Conservation (phyloP, 35 echinoderm and acorn worm genomes). For the Eucidaris tribuloides region DNA sequence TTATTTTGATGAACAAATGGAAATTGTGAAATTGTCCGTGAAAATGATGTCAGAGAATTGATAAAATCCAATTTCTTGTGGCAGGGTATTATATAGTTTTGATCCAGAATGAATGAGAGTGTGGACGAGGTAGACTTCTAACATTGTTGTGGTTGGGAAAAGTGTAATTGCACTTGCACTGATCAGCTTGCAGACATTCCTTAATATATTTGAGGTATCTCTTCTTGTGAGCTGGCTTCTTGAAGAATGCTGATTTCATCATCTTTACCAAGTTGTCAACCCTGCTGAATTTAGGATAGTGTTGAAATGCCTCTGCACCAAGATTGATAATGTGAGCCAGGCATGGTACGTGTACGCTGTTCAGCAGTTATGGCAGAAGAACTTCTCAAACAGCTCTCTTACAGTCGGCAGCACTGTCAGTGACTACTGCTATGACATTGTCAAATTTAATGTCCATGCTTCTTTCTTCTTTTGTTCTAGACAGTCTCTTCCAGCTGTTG, state of each 20-base stretch:
- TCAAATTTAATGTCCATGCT: slow-evolving; percentile 3
- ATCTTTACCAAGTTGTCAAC: slow-evolving; percentile 29
- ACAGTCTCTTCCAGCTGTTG: too few relatives aligned
- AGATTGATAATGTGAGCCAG: slow-evolving; percentile 51
- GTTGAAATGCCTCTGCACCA: slow-evolving; percentile 48
- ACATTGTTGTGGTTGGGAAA: too few relatives aligned
- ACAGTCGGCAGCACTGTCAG: slow-evolving; percentile 39
- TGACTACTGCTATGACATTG: slow-evolving; percentile 17
- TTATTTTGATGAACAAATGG: too few relatives aligned
- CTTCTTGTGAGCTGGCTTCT: slow-evolving; percentile 15
- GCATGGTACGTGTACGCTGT: slow-evolving; percentile 24
- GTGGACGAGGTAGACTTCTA: too few relatives aligned
- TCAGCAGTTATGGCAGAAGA: background rate
- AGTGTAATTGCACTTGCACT: too few relatives aligned
- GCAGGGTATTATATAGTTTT: too few relatives aligned
- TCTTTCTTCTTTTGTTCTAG: too few relatives aligned
- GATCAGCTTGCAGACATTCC: slow-evolving; percentile 31
- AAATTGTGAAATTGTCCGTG: too few relatives aligned
- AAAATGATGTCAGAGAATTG: too few relatives aligned
- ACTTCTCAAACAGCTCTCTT: slow-evolving; percentile 14
- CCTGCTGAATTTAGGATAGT: slow-evolving; percentile 38
- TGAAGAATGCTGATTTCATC: slow-evolving; percentile 56
- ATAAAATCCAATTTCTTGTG: too few relatives aligned
- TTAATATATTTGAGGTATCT: slow-evolving; percentile 18
- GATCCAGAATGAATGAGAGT: too few relatives aligned